These are phyloP conservation scores for Python bivittatus DNA, from an alignment of 2,113 vertebrate species.

Conservation along the genomic window DNA sequence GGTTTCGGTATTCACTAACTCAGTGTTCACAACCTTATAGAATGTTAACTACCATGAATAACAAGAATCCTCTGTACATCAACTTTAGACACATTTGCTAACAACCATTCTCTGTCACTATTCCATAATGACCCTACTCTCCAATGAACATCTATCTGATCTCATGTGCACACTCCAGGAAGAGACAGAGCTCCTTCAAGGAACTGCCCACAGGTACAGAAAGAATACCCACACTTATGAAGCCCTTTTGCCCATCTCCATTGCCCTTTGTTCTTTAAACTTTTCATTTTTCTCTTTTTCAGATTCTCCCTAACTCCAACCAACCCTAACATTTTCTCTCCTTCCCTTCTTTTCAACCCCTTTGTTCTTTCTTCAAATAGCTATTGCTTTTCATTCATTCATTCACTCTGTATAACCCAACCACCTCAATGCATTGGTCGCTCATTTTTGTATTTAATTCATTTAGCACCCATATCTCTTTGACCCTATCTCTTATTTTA, in stretches of 20 bases:
- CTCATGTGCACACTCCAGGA: background rate
- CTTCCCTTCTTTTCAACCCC: background rate
- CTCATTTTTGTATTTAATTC: background rate
- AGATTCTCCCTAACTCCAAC: background rate
- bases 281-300: background rate
- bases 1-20: background rate
- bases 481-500: background rate
- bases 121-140: background rate
- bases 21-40: background rate
- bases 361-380: background rate
- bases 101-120: too few relatives aligned
- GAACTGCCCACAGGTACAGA: background rate
- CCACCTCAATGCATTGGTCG: background rate
- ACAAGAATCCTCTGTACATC: background rate
- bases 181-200: background rate
- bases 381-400: background rate
- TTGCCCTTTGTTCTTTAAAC: background rate
- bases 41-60: background rate
- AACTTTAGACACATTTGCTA: background rate
- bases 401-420: background rate
- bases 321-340: background rate
- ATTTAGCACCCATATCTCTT: background rate
- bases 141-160: background rate
- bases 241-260: background rate
- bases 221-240: background rate